Evolutionary conservation across 2,888 invertebrate genomes (phyloP).

Genomic region (Drosophila fungiperda): DNA sequence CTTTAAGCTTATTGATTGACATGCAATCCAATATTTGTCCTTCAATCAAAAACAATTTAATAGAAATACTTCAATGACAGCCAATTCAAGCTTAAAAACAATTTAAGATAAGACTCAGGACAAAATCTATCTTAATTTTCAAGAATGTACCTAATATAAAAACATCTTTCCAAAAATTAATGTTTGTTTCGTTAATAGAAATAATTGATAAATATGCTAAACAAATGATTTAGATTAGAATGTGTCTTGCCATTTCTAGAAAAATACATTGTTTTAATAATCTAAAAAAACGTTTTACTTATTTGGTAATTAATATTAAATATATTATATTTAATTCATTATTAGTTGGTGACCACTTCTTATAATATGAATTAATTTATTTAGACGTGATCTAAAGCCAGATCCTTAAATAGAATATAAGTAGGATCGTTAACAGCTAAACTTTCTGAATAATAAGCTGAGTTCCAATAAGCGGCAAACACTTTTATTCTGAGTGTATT

Average conservation of each 20-base stretch:
- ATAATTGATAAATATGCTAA: background rate
- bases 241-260: accelerated
- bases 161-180: accelerated
- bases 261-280: background rate
- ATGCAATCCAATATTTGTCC: conserved; percentile 27
- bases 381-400: background rate
- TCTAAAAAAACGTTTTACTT: background rate
- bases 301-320: background rate
- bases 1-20: conserved; percentile 15
- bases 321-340: background rate
- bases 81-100: background rate
- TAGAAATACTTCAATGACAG: conserved; percentile 2
- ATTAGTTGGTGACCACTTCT: background rate
- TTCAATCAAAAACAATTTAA: conserved; percentile 34
- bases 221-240: background rate
- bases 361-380: background rate
- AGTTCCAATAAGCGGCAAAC: background rate
- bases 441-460: background rate
- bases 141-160: background rate
- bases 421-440: background rate
- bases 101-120: background rate
- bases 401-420: background rate
- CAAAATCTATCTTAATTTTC: background rate
- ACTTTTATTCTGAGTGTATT: background rate
- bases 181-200: background rate